Evolutionary conservation across 2,113 vertebrate species (phyloP).

Genomic region (Pseudonaja textilis): DNA sequence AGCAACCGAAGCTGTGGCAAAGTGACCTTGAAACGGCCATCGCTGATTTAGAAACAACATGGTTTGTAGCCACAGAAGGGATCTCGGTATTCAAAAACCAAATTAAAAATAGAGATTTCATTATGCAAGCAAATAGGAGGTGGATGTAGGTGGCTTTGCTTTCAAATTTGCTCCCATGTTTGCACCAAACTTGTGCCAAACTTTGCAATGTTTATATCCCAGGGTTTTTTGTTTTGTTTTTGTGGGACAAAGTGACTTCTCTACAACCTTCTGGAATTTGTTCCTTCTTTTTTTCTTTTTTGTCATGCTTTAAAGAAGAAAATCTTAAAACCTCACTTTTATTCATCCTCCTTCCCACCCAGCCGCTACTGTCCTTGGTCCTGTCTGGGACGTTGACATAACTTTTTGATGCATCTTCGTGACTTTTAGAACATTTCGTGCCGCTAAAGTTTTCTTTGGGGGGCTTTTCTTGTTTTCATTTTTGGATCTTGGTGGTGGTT

Average conservation of each 20-base stretch:
- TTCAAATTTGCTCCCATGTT: background rate
- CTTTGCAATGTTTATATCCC: background rate
- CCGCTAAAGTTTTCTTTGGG: background rate
- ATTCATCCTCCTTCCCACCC: background rate
- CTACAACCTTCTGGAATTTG: background rate
- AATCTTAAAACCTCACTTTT: background rate
- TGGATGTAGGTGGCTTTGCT: too few species aligned
- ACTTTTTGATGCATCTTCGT: background rate
- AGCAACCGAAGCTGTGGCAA: background rate
- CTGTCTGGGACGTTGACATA: background rate
- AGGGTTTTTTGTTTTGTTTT: too few species aligned
- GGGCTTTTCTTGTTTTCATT: background rate
- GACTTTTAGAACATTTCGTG: background rate
- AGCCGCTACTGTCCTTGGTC: too few species aligned
- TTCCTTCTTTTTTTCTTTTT: background rate
- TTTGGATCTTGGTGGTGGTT: background rate
- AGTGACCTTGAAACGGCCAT: background rate
- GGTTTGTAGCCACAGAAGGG: background rate
- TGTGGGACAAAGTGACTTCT: too few species aligned
- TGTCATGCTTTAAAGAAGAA: background rate
- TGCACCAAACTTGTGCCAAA: background rate
- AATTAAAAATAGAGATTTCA: background rate
- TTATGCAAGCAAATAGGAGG: background rate
- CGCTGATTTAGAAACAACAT: background rate
- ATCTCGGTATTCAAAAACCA: background rate